Percentiles rank a stretch among this genome's conserved stretches.
Evolutionary conservation across 2,113 vertebrate genomes (phyloP).

Genomic region (Tauraco erythrolophus): DNA sequence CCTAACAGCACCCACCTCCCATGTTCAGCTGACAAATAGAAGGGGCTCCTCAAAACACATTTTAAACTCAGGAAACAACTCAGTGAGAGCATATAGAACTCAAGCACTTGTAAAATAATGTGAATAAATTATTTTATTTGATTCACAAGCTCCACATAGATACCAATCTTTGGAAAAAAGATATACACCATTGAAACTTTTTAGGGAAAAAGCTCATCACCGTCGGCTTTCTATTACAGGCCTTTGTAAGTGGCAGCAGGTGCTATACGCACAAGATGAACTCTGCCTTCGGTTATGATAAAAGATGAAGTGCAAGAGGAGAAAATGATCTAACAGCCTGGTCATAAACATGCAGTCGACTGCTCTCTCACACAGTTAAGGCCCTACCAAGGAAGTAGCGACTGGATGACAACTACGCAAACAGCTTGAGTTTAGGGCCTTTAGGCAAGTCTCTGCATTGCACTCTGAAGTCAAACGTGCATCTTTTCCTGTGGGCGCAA

Average conservation of each 20-base stretch:
- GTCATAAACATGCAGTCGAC: background rate
- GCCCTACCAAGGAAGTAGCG: background rate
- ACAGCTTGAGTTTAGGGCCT: background rate
- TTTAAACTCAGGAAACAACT: background rate
- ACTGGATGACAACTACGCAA: accelerated
- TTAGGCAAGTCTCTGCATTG: background rate
- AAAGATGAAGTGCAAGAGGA: background rate
- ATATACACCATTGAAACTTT: background rate
- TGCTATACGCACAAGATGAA: background rate
- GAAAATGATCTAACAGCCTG: background rate
- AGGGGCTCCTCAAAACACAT: background rate
- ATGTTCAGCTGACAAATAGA: background rate
- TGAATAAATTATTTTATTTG: background rate
- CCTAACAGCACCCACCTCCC: background rate
- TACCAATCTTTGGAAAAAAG: background rate
- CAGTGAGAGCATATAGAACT: background rate
- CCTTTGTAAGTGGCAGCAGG: background rate
- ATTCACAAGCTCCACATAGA: background rate
- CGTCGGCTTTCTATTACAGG: background rate
- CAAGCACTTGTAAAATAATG: background rate
- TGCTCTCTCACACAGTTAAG: background rate
- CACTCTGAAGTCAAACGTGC: background rate
- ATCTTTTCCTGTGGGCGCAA: accelerated
- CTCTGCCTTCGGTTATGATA: background rate
- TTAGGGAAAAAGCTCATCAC: accelerated